Evolutionary conservation across 1,140 invertebrate genomes (phyloP), one percentile per base, ranked within the genome.

Genomic region (Caenorhabditis remanei): DNA sequence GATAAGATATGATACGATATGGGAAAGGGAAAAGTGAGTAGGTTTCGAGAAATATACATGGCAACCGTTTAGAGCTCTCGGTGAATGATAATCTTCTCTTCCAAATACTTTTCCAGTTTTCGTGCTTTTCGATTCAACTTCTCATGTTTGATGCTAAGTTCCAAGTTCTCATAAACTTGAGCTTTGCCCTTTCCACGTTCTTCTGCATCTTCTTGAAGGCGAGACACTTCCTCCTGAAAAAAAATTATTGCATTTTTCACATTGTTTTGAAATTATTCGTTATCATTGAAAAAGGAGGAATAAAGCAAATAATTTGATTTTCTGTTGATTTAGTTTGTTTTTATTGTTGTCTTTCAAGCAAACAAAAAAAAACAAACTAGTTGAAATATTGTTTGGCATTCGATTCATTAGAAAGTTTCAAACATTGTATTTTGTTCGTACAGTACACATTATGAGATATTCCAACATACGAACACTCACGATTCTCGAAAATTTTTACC

Each of bases 71-170:
- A 85, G 16, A 85, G 67, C 24, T 85, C 85, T n/a, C 32, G 43
- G 40, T 85, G 85, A 19, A 71, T 13, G 19, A 85, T 79, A 11
- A 79, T 79, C 48, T 85, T 85, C 40, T 65, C 43, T 40, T 85
- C 63, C 6, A 85, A 14, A 41, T 85, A 85, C 43, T 85, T 85
- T 79, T 85, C 85, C 4, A 85, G 46, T 53, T 85, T 79, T 21
- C 85, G 32, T 4, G 50, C 67, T 67, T 85, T 85, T 43, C 85
- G 63, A 63, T 71, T 75, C 46, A 85, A 21, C 16, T 58, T 71
- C 43, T 85, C 85, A 19, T 71, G 63, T 32, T 85, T 85, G 21
- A 67, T 67, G 16, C 67, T 67, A 21, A 85, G 24, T 56, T 85
- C 85, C 21, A 75, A 21, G 43, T 71, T 79, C 43, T 85, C 85